These are phyloP conservation scores for Graphium colonna DNA, from an alignment of 2,888 invertebrate genomes.

Conservation along the genomic window DNA sequence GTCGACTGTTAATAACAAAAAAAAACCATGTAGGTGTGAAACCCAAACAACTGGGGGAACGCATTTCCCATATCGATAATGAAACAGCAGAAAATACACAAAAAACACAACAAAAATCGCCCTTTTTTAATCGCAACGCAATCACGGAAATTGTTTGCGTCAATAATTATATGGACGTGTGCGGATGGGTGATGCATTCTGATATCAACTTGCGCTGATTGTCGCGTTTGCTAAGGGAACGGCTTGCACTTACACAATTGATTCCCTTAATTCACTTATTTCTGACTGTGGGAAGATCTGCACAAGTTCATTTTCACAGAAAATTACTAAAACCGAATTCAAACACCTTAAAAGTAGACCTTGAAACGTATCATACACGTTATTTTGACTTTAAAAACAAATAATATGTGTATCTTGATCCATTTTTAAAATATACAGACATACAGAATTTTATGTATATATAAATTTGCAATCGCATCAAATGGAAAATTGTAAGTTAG, in stretches of 20 bases:
- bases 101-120: conserved; percentile 55
- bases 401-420: too few species aligned
- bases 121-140: conserved; percentile 63
- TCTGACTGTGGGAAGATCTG: too few species aligned
- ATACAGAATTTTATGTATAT: too few species aligned
- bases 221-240: conserved; percentile 36
- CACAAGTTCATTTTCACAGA: too few species aligned
- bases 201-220: conserved; percentile 50
- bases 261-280: neutral
- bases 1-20: conserved; percentile 67
- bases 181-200: conserved; percentile 44
- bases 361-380: neutral
- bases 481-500: too few species aligned
- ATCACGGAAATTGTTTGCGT: conserved; percentile 61
- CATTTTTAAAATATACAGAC: too few species aligned
- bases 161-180: conserved; percentile 55
- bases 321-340: too few species aligned
- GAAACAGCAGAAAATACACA: conserved; percentile 59
- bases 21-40: conserved; percentile 67
- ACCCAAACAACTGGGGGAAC: conserved; percentile 69
- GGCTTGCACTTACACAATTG: neutral
- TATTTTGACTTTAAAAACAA: too few species aligned
- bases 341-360: too few species aligned
- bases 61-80: conserved; percentile 77
- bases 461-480: too few species aligned